Evolutionary conservation across 2,888 invertebrate species (phyloP), one percentile per base, ranked within the genome.

Genomic region (Agrotis puta): DNA sequence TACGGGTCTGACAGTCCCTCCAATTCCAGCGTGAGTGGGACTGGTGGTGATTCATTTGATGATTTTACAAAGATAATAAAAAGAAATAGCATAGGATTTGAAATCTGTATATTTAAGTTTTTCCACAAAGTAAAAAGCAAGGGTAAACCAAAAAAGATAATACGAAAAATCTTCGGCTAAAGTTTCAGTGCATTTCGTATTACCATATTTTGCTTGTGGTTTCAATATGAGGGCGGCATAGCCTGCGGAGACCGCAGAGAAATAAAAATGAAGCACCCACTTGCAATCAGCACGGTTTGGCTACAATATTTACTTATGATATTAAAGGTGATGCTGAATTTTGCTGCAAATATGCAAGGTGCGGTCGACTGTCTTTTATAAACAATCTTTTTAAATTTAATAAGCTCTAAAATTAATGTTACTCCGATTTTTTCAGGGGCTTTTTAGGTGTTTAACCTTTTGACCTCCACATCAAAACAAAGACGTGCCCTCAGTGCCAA

Each of bases 191-290:
- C 61, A 78, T 64, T 48, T 39, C 51, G 14, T 33, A 82, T 64
- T 77, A 64, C 22, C 63, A 70, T 82, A 82, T 70, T 70, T 77
- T 59, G 59, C 13, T 18, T 50, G 59, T 47, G 82, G 82, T 64
- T 77, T 78, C 71, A 78, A 77, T 77, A 82, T 69, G 48, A 22
- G 47, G 68, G 13, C 16, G 22, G 39, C 48, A 68, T 27, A 47
- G 67, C 20, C 47, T 27, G 61, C 39, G 4, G 18, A 11, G 22
- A 61, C 56, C 33, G 54, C 78, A 22, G 43, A 33, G 64, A 22
- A 64, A 82, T 82, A 77, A 77, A 82, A 77, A 24, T 14, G 33
- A 77, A 77, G 63, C 16, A 77, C 70, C 63, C 39, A 70, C 70
- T 64, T 56, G 63, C 54, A 77, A 82, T 77, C 72, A 70, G 33